phyloP scores from a whole-genome alignment of 1,140 invertebrate genomes.

The Scaptomyza pallida region DNA sequence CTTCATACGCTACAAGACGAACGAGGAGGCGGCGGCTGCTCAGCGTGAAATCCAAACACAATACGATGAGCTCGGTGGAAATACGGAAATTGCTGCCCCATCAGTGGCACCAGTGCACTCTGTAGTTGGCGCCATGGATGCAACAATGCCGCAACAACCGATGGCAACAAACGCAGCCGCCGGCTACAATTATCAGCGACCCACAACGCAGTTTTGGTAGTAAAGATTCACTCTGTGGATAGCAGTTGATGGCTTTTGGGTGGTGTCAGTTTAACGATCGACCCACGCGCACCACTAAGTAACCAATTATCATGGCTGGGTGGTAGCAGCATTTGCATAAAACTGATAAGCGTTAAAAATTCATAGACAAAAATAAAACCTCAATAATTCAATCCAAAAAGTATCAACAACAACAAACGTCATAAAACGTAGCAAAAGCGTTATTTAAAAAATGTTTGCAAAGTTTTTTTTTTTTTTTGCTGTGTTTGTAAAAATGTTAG shows the following conservation, averaged over 20 bases:
- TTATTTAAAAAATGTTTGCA: conserved; percentile 60
- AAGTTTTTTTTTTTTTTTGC: conserved; percentile 31
- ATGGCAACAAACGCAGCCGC: too few relatives aligned
- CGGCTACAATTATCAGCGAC: conserved; percentile 56
- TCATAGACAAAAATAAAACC: conserved; percentile 33
- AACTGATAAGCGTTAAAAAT: conserved; percentile 53
- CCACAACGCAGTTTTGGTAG: conserved; percentile 10
- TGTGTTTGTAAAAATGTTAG: conserved; percentile 4
- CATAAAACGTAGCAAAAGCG: conserved; percentile 64
- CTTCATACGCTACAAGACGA: conserved; percentile 89
- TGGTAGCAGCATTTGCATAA: conserved; percentile 59
- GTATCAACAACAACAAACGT: conserved; percentile 33
- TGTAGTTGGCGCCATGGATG: conserved; percentile 55
- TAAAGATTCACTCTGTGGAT: too few relatives aligned
- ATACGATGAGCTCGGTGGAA: conserved; percentile 72
- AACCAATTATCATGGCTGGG: conserved; percentile 37
- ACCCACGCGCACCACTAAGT: conserved; percentile 27
- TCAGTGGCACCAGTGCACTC: conserved; percentile 63
- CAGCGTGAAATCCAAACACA: conserved; percentile 77
- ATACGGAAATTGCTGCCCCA: conserved; percentile 61
- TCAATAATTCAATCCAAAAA: conserved; percentile 23
- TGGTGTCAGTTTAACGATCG: conserved; percentile 38
- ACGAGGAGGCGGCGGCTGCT: conserved; percentile 84
- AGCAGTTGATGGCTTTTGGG: neutral
- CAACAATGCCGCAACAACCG: neutral